Evolutionary conservation across 2,797 vertebrate species (phyloP), one percentile per base, ranked within the genome.

Genomic region (Delichon dasypus): DNA sequence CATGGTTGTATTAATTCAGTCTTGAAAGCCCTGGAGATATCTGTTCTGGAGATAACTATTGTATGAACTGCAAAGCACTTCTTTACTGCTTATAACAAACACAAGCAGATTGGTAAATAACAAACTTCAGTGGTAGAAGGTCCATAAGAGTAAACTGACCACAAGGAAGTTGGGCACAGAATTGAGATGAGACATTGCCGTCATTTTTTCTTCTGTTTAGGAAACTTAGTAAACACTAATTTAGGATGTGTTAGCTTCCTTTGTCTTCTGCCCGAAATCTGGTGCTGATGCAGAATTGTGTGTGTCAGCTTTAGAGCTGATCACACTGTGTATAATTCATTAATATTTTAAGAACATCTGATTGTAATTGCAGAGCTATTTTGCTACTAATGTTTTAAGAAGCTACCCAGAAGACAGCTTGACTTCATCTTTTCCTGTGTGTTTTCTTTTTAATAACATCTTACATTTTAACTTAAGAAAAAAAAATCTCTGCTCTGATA

Each of bases 211-310:
- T 66, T 36, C 27, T 73, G 4, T 27, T 62, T 16, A 10, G 29
- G 42, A 81, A 78, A 32, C 23, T 27, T 19, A 8, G 19, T 58
- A 25, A 82, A 50, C 30, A n/a, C 4, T 15, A 34, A 1, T 23
- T 68, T 50, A 36, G 51, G 48, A 53, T 0, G 1, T 4, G 1
- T 22, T 51, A 25, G 7, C 38, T 74, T 42, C 16, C 19, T 67
- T 72, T 53, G 14, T 61, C 51, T 89, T 5, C 38, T 85, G 38
- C 62, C 18, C 57, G 2, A n/a, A 54, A 34, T 36, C 34, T 78
- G 44, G 36, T 60, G 42, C 36, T 60, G 50, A 32, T 74, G 66
- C 32, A 65, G 32, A 62, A 20, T 34, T 65, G 20, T 51, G 32
- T 76, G 23, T 84, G 18, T 53, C 62, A 80, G 27, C 62, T 65